Evolutionary conservation across 2,888 invertebrate species (phyloP).

Genomic region (Heterodera filipjevi): DNA sequence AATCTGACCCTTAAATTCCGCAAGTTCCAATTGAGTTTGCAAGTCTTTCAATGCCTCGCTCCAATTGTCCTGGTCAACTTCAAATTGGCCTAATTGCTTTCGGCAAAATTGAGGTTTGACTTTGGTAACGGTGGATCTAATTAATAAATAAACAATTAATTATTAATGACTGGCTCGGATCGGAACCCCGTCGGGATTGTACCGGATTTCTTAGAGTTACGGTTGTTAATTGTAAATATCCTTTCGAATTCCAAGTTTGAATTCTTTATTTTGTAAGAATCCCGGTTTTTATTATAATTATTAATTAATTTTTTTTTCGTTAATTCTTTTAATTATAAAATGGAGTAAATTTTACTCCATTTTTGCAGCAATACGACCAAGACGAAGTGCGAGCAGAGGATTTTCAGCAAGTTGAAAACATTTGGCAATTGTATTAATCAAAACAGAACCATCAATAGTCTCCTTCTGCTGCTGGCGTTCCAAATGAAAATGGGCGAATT

Average conservation of each 20-base stretch:
- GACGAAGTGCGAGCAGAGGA: not conserved
- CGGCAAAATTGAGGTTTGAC: not conserved
- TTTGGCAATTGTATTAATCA: not conserved
- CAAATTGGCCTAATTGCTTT: not conserved
- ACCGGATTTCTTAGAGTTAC: too few relatives aligned
- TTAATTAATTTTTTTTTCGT: too few relatives aligned
- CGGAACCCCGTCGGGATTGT: too few relatives aligned
- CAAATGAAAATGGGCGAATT: not conserved
- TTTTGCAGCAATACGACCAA: not conserved
- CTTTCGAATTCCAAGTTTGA: too few relatives aligned
- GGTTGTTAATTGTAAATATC: too few relatives aligned
- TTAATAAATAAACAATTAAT: not conserved
- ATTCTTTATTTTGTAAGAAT: too few relatives aligned
- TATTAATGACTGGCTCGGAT: too few relatives aligned
- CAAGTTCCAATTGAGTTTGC: not conserved
- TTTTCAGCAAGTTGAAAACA: not conserved
- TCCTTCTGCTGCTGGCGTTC: not conserved
- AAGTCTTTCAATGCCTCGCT: not conserved
- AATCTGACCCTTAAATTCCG: not conserved
- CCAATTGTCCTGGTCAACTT: not conserved
- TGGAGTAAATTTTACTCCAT: not conserved
- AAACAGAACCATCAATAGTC: not conserved
- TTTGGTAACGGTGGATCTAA: not conserved
- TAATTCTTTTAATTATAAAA: too few relatives aligned
- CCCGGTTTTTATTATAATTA: too few relatives aligned